These are phyloP conservation scores for Macroramphosus scolopax DNA, from an alignment of 2,797 vertebrate genomes.

Conservation along the genomic window DNA sequence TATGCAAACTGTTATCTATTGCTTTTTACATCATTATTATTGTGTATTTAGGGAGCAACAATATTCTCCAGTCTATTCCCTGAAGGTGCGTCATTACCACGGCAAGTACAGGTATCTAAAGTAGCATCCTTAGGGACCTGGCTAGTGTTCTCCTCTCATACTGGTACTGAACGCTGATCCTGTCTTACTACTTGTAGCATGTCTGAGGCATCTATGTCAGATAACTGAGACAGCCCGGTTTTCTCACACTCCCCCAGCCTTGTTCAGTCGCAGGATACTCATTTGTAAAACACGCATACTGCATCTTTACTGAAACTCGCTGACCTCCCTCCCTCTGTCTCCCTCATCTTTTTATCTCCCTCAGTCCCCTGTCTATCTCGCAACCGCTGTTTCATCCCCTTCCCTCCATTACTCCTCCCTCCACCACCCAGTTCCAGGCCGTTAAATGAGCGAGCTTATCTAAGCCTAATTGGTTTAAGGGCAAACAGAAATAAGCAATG, in stretches of 20 bases:
- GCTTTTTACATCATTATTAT: conserved; percentile 12
- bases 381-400: conserved; percentile 33
- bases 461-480: conserved; percentile 80
- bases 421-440: conserved; percentile 56
- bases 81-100: conserved; percentile 30
- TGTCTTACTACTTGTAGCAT: conserved; percentile 18
- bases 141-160: conserved; percentile 39
- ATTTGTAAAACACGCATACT: conserved; percentile 51
- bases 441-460: conserved; percentile 71
- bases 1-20: conserved; percentile 15
- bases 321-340: conserved; percentile 43
- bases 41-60: conserved; percentile 29
- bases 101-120: conserved; percentile 28
- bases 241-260: conserved; percentile 9
- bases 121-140: conserved; percentile 23
- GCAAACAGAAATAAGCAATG: conserved; percentile 76
- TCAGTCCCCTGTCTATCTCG: conserved; percentile 27
- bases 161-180: too few species aligned
- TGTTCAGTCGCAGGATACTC: conserved; percentile 28
- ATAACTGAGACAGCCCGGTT: conserved; percentile 3
- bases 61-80: conserved; percentile 1
- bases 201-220: conserved; percentile 14
- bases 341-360: conserved; percentile 35
- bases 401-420: conserved; percentile 7
- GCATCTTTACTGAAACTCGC: conserved; percentile 36